phyloP scores from a whole-genome alignment of 2,888 invertebrate genomes.

The Nomada hirtipes region DNA sequence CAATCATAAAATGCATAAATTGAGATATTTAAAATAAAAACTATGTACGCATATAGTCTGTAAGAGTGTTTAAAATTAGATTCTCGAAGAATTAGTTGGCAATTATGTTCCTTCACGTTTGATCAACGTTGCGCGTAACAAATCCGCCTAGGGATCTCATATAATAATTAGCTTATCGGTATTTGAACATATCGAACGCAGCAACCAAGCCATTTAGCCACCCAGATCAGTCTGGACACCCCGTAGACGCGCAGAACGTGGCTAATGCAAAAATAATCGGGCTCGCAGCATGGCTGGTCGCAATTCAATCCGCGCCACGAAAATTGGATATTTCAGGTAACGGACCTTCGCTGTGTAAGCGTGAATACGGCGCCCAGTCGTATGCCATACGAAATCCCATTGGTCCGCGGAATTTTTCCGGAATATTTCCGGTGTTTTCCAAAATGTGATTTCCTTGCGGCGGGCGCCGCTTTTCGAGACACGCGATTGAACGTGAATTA shows the following conservation, averaged over 20 bases:
- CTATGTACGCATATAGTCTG: too few relatives aligned
- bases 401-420: slow-evolving; percentile 29
- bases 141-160: too few relatives aligned
- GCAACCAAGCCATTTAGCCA: background rate
- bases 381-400: slow-evolving; percentile 39
- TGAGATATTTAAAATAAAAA: too few relatives aligned
- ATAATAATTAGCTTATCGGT: too few relatives aligned
- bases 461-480: slow-evolving; percentile 28
- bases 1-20: too few relatives aligned
- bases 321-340: slow-evolving; percentile 37
- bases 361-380: slow-evolving; percentile 26
- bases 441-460: slow-evolving; percentile 68
- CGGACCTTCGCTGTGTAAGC: slow-evolving; percentile 23
- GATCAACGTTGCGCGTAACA: too few relatives aligned
- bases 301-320: slow-evolving; percentile 34
- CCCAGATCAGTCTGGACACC: background rate
- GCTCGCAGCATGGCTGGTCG: background rate
- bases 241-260: background rate
- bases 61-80: too few relatives aligned
- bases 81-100: too few relatives aligned
- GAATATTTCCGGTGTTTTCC: slow-evolving; percentile 56
- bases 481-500: slow-evolving; percentile 62
- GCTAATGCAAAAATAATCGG: slow-evolving; percentile 20
- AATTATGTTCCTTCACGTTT: too few relatives aligned
- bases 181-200: too few relatives aligned